Evolutionary conservation across 1,140 invertebrate species (phyloP), one percentile per base, ranked within the genome.

Genomic region (Brachionus paranguensis): DNA sequence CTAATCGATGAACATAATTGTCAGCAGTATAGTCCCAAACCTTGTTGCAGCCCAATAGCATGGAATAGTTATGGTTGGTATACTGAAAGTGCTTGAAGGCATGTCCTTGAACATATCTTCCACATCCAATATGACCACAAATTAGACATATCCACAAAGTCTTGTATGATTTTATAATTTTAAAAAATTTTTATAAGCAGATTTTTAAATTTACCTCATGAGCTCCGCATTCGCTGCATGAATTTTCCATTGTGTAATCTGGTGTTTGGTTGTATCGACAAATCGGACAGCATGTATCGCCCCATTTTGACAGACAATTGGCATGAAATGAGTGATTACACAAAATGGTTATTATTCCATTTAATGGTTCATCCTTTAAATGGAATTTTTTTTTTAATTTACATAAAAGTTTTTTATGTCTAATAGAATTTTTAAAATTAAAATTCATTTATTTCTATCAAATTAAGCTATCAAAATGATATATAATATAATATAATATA

Each of bases 11-110:
- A 0, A 99, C 97, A 90, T 98, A 99, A 90, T 97, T 98, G 89
- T 99, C 96, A 87, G 93, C 94, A 84, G 93, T 95, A 90, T 99
- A 99, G 89, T 98, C 98, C 98, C 98, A 99, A 0, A 99, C 98
- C 64, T 95, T 91, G 87, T 97, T 96, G n/a, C 47, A n/a, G 0
- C 95, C 96, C 43, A 99, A 89, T 88, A 99, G 95, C 91, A 99
- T 93, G 27, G 96, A 95, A 87, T 97, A 99, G 50, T 96, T 98
- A 88, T 99, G 98, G 85, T 96, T 94, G 0, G 97, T 98, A 64
- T 94, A 93, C 70, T 94, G 90, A 90, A 97, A 99, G 90, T 99
- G 98, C 85, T 94, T 93, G 85, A 55, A 92, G 14, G 93, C 93
- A 88, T 94, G 93, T 2, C 92, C 92, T 76, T 92, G 91, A 24